Percentiles rank a stretch among this genome's conserved stretches.
Evolutionary conservation across 2,797 vertebrate genomes (phyloP).

Genomic region (Onychomys leucogaster): DNA sequence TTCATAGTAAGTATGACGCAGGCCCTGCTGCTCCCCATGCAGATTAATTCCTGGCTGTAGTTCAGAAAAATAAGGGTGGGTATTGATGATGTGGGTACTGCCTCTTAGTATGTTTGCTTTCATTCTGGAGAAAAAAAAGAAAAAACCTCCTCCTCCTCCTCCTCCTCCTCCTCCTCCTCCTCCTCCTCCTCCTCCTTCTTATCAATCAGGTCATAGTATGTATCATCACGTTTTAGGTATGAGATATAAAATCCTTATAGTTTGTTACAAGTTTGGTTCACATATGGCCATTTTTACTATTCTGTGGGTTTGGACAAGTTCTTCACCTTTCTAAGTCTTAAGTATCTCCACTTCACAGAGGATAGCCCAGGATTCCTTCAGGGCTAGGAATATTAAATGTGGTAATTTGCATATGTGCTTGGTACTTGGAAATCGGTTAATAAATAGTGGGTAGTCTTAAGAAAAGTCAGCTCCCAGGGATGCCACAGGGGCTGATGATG

Average conservation of each 20-base stretch:
- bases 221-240: neutral
- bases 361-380: neutral
- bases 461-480: neutral
- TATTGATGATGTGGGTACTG: neutral
- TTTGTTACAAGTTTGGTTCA: neutral
- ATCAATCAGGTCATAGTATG: neutral
- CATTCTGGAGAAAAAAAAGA: neutral
- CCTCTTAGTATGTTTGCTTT: neutral
- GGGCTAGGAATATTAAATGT: neutral
- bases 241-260: neutral
- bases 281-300: neutral
- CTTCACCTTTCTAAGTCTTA: neutral
- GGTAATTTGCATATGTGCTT: neutral
- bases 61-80: neutral
- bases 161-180: neutral
- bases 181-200: neutral
- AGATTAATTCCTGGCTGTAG: neutral
- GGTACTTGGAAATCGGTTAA: neutral
- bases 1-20: neutral
- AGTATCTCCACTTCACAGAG: neutral
- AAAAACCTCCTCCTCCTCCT: neutral
- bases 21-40: neutral
- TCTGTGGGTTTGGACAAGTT: neutral
- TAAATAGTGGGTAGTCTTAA: neutral
- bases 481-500: neutral